A percentile compares a stretch with the other conserved stretches of the same genome.
phyloP scores from a whole-genome alignment of 2,113 vertebrate genomes.

The Uropsilus gracilis region DNA sequence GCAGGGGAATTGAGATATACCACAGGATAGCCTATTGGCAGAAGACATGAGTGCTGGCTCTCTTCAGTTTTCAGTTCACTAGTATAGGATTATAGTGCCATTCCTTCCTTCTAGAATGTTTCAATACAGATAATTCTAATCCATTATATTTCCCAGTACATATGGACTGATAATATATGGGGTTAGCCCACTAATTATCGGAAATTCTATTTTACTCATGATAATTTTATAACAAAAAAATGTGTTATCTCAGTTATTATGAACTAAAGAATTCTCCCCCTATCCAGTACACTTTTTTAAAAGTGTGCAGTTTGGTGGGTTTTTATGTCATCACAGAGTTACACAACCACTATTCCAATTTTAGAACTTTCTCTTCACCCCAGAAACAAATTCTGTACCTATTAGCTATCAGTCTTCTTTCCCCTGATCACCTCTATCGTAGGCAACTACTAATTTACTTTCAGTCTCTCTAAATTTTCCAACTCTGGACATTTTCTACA shows the following conservation, averaged over 20 bases:
- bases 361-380: not conserved
- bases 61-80: not conserved
- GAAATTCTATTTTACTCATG: not conserved
- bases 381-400: not conserved
- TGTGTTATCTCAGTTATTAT: constrained; percentile 1
- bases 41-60: not conserved
- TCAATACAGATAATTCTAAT: not conserved
- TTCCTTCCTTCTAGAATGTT: not conserved
- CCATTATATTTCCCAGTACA: not conserved
- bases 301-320: not conserved
- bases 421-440: not conserved
- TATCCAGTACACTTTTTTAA: not conserved
- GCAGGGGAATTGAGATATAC: not conserved
- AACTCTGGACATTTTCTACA: not conserved
- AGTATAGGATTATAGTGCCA: not conserved
- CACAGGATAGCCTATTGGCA: not conserved
- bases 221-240: constrained; percentile 27
- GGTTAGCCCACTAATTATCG: not conserved
- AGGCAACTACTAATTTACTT: not conserved
- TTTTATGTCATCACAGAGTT: not conserved
- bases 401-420: not conserved
- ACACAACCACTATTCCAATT: not conserved
- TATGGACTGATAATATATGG: not conserved
- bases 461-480: not conserved
- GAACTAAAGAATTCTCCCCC: not conserved